phyloP scores from a whole-genome alignment of 2,113 vertebrate genomes.

The Epinephelus lanceolatus region DNA sequence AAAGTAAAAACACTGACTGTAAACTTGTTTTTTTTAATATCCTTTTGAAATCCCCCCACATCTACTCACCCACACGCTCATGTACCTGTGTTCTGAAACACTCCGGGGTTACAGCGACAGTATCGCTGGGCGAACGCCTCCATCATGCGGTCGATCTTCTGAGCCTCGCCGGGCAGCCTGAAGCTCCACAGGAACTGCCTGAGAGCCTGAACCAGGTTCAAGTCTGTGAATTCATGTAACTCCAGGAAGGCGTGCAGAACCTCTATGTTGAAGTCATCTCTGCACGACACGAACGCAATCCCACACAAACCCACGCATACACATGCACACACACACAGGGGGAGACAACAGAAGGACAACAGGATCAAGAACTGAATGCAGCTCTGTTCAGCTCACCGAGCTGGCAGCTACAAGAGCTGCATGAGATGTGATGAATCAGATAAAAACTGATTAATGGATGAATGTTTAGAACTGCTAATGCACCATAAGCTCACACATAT shows the following conservation, averaged over 20 bases:
- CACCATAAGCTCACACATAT: slow-evolving; percentile 5
- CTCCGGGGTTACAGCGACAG: slow-evolving; percentile 94
- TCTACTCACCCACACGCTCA: not conserved
- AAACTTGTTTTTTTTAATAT: not conserved
- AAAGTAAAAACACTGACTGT: not conserved
- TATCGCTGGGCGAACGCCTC: slow-evolving; percentile 97
- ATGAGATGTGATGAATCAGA: slow-evolving; percentile 14
- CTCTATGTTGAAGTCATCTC: slow-evolving; percentile 96
- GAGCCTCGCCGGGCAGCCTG: slow-evolving; percentile 94
- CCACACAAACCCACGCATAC: slow-evolving; percentile 19
- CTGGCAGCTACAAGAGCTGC: slow-evolving; percentile 1
- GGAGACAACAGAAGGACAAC: slow-evolving; percentile 12
- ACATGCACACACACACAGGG: not conserved
- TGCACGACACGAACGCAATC: slow-evolving; percentile 57
- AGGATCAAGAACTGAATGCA: slow-evolving; percentile 12
- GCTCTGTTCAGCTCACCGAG: slow-evolving; percentile 10
- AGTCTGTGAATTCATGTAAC: slow-evolving; percentile 96
- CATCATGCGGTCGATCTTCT: slow-evolving; percentile 99
- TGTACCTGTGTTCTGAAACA: slow-evolving; percentile 95
- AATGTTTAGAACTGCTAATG: not conserved
- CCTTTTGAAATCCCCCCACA: too few species aligned
- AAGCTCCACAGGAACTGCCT: slow-evolving; percentile 99
- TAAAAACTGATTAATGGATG: slow-evolving; percentile 29
- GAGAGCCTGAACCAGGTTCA: slow-evolving; percentile 93
- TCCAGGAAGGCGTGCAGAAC: slow-evolving; percentile 97